Evolutionary conservation across 1,140 invertebrate species (phyloP).

Genomic region (Leptopilina boulardi): DNA sequence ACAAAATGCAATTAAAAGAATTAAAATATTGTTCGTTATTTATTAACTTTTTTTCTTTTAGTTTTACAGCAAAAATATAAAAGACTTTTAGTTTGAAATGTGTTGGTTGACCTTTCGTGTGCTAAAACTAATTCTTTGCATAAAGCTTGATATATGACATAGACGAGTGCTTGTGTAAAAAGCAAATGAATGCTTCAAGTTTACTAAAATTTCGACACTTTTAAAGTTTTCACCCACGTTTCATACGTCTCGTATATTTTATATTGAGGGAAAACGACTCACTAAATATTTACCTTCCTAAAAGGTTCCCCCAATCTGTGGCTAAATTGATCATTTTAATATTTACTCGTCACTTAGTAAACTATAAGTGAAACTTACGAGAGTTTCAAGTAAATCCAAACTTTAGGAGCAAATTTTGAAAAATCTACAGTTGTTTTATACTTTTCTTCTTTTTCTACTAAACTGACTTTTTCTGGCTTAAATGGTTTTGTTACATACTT

Average conservation of each 20-base stretch:
- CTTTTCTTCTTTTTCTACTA: too few relatives aligned
- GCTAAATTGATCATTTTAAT: background rate
- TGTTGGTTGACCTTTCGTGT: slow-evolving; percentile 1
- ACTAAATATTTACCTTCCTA: background rate
- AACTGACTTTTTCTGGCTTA: too few relatives aligned
- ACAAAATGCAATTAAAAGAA: too few relatives aligned
- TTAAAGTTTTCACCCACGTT: background rate
- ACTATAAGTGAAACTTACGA: too few relatives aligned
- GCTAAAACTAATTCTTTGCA: slow-evolving; percentile 11
- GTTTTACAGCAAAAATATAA: too few relatives aligned
- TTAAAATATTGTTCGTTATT: too few relatives aligned
- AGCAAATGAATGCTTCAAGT: background rate
- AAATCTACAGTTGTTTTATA: too few relatives aligned
- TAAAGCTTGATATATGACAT: background rate
- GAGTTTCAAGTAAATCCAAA: too few relatives aligned
- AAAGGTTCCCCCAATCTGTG: background rate
- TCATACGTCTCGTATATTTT: background rate
- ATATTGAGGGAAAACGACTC: background rate
- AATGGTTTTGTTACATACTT: too few relatives aligned
- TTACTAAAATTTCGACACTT: background rate
- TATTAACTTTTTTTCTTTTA: too few relatives aligned
- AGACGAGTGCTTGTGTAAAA: background rate
- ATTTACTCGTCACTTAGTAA: background rate
- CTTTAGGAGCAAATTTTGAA: too few relatives aligned
- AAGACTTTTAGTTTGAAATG: background rate